Evolutionary conservation across 1,140 invertebrate genomes (phyloP), one percentile per base, ranked within the genome.

Genomic region (Lepeophtheirus salmonis): DNA sequence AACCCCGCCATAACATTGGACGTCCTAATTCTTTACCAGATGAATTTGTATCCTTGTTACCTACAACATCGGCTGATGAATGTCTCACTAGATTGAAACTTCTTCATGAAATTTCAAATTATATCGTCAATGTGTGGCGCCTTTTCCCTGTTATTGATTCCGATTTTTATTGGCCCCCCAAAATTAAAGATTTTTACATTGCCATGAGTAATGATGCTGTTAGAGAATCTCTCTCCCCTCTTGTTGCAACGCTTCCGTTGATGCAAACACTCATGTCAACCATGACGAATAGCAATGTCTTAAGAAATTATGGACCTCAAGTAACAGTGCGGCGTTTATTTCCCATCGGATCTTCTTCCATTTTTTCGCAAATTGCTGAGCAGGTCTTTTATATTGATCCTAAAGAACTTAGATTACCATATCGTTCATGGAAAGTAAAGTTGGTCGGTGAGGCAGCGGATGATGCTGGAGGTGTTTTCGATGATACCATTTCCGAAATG

Each of bases 401-500:
- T 10, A 68, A 73, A 50, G 78, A 81, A 18, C 68, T 82, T 20
- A 64, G 80, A 20, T 67, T 82, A 14, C 80, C 80, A 16, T 76
- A 78, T 2, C 66, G 80, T 41, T 80, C 80, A 6, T 82, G 80
- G 80, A 82, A 82, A 68, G 77, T 78, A 17, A 78, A 77, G 68
- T 66, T 78, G 10, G 68, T 80, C 12, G 80, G 79, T 0, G 80
- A 82, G 69, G 80, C 80, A 2, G 80, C 80, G 3, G 80, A 82
- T 68, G 80, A 82, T 73, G 80, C 80, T 17, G 73, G 79, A 0
- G 80, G 80, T 17, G 80, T 82, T 13, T 82, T 81, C 72, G 80
- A 82, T 69, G 80, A 82, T 67, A 82, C 79, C 1, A 80, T 82
- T 24, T 81, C 80, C 2, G 79, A 81, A 67, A 81, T 82, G 78